Percentiles rank a stretch among this genome's conserved stretches.
phyloP scores from a whole-genome alignment of 2,113 vertebrate species.

The Sinosuthora webbiana region DNA sequence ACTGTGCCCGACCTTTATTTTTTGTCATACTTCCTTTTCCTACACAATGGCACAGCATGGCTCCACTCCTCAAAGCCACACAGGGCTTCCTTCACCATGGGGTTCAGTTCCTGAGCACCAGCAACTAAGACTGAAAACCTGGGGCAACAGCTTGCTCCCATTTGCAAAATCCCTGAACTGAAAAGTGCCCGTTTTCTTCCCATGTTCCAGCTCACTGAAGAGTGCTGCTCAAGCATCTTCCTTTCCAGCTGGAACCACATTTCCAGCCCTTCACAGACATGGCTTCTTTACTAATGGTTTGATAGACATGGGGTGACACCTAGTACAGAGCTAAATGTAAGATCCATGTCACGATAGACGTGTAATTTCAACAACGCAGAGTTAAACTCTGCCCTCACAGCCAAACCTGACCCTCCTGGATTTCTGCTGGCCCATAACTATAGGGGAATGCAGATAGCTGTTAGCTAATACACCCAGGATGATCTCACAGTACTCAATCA shows the following conservation, averaged over 20 bases:
- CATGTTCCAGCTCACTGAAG: background rate
- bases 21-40: background rate
- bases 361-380: background rate
- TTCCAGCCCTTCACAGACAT: background rate
- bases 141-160: background rate
- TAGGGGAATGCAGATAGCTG: background rate
- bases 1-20: accelerated
- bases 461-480: background rate
- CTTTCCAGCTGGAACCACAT: background rate
- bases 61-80: background rate
- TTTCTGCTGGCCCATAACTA: background rate
- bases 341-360: accelerated
- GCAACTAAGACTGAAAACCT: background rate
- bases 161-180: background rate
- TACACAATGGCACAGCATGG: background rate
- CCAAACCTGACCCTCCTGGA: background rate
- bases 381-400: background rate
- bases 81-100: background rate
- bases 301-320: background rate
- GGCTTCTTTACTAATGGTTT: background rate
- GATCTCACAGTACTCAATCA: background rate
- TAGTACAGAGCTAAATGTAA: background rate
- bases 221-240: background rate
- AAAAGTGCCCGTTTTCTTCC: background rate
- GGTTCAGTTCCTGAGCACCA: background rate